Percentiles rank a stretch among this genome's conserved stretches.
phyloP scores from a whole-genome alignment of 2,797 vertebrate genomes.

The Pempheris klunzingeri region DNA sequence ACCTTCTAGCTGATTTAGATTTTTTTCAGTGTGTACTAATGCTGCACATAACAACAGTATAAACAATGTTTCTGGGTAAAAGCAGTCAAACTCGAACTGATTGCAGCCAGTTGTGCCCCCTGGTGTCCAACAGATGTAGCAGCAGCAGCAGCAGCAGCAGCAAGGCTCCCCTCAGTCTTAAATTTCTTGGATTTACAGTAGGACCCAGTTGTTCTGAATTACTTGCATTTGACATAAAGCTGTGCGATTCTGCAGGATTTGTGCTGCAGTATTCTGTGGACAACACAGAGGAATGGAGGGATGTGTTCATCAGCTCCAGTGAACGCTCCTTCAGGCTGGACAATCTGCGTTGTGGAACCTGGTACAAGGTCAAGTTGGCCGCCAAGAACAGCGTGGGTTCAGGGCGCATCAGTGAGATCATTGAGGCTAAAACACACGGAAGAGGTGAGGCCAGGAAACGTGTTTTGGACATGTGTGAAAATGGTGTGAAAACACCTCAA shows the following conservation, averaged over 20 bases:
- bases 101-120: slow-evolving; percentile 62
- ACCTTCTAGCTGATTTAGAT: slow-evolving; percentile 7
- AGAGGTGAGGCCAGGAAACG: slow-evolving; percentile 88
- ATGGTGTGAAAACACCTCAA: background rate
- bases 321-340: slow-evolving; percentile 98
- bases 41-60: slow-evolving; percentile 30
- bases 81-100: background rate
- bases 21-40: slow-evolving; percentile 10
- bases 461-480: background rate
- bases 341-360: slow-evolving; percentile 97
- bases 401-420: slow-evolving; percentile 98
- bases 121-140: slow-evolving; percentile 68
- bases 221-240: slow-evolving; percentile 14
- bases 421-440: slow-evolving; percentile 98
- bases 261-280: slow-evolving; percentile 99
- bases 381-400: slow-evolving; percentile 99
- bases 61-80: slow-evolving; percentile 50
- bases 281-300: slow-evolving; percentile 99
- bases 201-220: background rate
- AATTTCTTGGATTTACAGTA: background rate
- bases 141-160: slow-evolving; percentile 44
- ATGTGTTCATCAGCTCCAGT: slow-evolving; percentile 96
- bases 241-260: slow-evolving; percentile 86
- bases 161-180: background rate
- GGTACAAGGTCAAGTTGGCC: slow-evolving; percentile 99